Conservation (phyloP, 2,888 invertebrate genomes). For the Lepidocyrtoides sp. region DNA sequence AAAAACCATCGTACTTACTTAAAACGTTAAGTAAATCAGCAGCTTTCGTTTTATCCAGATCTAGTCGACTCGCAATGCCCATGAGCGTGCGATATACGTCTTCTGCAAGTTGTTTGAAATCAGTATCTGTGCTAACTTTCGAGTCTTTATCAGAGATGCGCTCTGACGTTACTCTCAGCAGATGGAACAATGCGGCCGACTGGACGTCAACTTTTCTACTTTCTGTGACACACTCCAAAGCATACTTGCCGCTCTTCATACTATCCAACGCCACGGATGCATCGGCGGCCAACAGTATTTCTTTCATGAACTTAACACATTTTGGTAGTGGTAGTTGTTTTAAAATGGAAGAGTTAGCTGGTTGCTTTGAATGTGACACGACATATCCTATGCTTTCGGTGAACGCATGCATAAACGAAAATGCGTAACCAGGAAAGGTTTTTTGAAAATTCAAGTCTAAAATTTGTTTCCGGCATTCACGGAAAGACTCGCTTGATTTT, state of each 20-base stretch:
- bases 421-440: slow-evolving; percentile 59
- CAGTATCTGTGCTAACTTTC: slow-evolving; percentile 21
- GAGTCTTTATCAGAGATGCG: slow-evolving; percentile 41
- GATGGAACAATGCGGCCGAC: slow-evolving; percentile 52
- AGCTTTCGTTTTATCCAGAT: slow-evolving; percentile 36
- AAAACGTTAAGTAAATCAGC: slow-evolving; percentile 53
- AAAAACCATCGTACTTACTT: slow-evolving; percentile 52
- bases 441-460: slow-evolving; percentile 65
- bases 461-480: slow-evolving; percentile 68
- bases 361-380: slow-evolving; percentile 23
- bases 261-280: slow-evolving; percentile 62
- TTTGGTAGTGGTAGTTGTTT: slow-evolving; percentile 13
- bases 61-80: slow-evolving; percentile 12
- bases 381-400: slow-evolving; percentile 48
- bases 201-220: slow-evolving; percentile 61
- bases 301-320: slow-evolving; percentile 67
- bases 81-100: slow-evolving; percentile 1
- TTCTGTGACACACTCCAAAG: slow-evolving; percentile 58
- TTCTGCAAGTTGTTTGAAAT: slow-evolving; percentile 61
- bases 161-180: slow-evolving; percentile 40
- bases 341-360: not conserved
- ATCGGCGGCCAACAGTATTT: slow-evolving; percentile 67
- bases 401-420: slow-evolving; percentile 64
- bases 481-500: slow-evolving; percentile 49
- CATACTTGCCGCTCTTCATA: slow-evolving; percentile 40